Base-by-base conservation (phyloP, 2,888 invertebrate species). In the Tineola bisselliella region DNA sequence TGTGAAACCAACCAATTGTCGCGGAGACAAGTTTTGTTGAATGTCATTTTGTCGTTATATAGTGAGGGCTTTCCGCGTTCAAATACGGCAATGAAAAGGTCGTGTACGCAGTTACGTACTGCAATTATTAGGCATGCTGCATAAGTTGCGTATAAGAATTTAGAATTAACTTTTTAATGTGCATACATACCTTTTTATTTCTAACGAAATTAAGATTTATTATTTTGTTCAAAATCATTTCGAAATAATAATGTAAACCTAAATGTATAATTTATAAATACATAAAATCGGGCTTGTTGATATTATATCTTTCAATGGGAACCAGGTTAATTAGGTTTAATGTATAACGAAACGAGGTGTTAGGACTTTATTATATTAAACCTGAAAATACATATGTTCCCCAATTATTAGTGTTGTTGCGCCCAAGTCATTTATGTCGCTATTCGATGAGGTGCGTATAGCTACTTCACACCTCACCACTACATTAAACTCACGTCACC, bases 341-440 rank as follows among this genome's bases (percentile, higher is more conserved):
- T 30, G 56, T 30, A 25, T 30, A 25, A 13, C n/a, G 30, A 25
- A 56, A 56, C 56, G 56, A 56, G 18, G 18, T 25, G 56, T 25
- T 25, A 25, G 25, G 18, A 56, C n/a, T 56, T 56, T 30, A 30
- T 56, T 56, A 19, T 19, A 19, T 56, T 56, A 56, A 56, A 30
- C 15, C 74, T 78, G 72, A 77, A 84, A 83, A 81, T 82, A 84
- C 82, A 79, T 77, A 74, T 82, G 84, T 84, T 75, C 77, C 77
- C 80, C 79, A 81, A 84, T 84, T 79, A 82, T 75, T 72, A 72
- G 67, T 66, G 69, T 66, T 75, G 78, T 76, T 69, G 72, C 75
- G 70, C 71, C 73, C 71, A 72, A 76, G 66, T 63, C 63, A 66
- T 67, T 66, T 65, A 17, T 68, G 70, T 70, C 64, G 70, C 69